phyloP scores from a whole-genome alignment of 1,140 invertebrate genomes.

The Doryteuthis pealeii region DNA sequence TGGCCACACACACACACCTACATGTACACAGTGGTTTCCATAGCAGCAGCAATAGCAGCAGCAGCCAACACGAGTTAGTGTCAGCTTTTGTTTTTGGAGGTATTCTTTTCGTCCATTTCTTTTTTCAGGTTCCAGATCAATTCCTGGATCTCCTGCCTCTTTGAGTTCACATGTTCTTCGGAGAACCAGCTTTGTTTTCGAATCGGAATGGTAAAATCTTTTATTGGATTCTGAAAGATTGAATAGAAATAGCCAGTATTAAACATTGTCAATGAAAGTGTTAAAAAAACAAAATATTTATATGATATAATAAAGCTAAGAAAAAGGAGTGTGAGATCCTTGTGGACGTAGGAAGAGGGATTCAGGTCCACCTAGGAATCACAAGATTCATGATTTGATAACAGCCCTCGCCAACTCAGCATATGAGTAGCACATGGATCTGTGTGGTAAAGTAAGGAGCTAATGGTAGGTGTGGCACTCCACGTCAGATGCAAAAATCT shows the following conservation, averaged over 20 bases:
- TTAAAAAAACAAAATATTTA: neutral
- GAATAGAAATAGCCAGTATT: constrained; percentile 11
- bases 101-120: neutral
- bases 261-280: neutral
- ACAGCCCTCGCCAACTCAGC: too few relatives aligned
- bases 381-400: too few relatives aligned
- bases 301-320: constrained; percentile 1
- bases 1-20: neutral
- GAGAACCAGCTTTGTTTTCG: constrained; percentile 59
- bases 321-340: neutral
- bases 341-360: too few relatives aligned
- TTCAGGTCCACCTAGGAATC: too few relatives aligned
- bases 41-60: neutral
- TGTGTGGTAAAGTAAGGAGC: too few relatives aligned
- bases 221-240: constrained; percentile 57
- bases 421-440: too few relatives aligned
- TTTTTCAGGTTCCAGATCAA: constrained; percentile 57
- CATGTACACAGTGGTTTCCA: neutral
- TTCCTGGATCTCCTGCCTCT: constrained; percentile 55
- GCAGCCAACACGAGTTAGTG: neutral
- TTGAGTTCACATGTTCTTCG: constrained; percentile 50
- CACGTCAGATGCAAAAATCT: too few relatives aligned
- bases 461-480: too few relatives aligned
- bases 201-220: constrained; percentile 58
- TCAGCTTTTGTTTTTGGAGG: constrained; percentile 4